phyloP scores from a whole-genome alignment of 2,113 vertebrate species.

The Prochilodus magdalenae region DNA sequence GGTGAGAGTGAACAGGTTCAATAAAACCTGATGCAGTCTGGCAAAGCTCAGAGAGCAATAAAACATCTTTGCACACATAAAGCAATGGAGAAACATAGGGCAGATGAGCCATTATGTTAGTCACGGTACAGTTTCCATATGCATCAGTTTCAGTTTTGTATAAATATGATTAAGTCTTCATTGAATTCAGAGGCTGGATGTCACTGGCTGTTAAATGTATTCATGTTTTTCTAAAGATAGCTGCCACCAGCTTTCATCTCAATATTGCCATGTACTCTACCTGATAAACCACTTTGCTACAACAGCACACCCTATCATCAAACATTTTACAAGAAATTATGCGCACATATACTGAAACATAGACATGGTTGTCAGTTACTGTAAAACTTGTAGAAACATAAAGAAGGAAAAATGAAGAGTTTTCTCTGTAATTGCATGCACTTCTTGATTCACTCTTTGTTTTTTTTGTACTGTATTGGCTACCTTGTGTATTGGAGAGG shows the following conservation, averaged over 20 bases:
- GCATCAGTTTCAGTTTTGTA: constrained; percentile 8
- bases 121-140: neutral
- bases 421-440: no score
- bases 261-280: neutral
- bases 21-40: constrained; percentile 36
- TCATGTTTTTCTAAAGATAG: neutral
- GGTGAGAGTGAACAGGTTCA: constrained; percentile 13
- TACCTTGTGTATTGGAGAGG: neutral
- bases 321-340: neutral
- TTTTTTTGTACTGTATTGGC: neutral
- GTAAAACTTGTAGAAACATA: neutral
- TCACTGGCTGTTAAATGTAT: neutral
- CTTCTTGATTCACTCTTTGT: neutral
- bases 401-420: no score
- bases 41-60: constrained; percentile 25
- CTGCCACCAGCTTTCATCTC: no score
- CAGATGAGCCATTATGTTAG: neutral
- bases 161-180: neutral
- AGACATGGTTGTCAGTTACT: neutral
- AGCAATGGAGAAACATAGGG: neutral
- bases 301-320: neutral
- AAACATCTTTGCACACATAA: constrained; percentile 7
- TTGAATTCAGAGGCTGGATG: neutral
- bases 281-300: neutral
- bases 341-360: neutral